These are phyloP conservation scores for Deroplatys truncata DNA, from an alignment of 2,888 invertebrate genomes.

Conservation along the genomic window DNA sequence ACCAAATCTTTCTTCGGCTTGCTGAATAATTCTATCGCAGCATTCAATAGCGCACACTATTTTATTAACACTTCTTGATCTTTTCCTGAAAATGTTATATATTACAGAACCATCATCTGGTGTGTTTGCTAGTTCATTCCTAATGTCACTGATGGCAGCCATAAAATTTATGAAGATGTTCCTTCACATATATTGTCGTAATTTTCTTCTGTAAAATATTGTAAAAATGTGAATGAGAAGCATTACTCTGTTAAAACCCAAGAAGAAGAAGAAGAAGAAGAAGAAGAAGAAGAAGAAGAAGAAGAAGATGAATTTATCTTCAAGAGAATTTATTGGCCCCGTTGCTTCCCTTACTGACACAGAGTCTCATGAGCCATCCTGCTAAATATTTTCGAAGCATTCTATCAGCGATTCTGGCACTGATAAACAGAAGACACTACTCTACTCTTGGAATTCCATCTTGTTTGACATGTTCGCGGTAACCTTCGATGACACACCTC, in stretches of 20 bases:
- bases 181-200: background rate
- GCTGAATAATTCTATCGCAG: background rate
- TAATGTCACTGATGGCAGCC: too few species aligned
- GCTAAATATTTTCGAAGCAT: background rate
- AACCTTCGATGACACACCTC: too few species aligned
- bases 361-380: background rate
- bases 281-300: too few species aligned
- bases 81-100: background rate
- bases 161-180: background rate
- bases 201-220: background rate
- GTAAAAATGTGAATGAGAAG: background rate
- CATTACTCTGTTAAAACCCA: background rate
- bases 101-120: background rate
- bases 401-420: background rate
- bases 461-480: too few species aligned
- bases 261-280: background rate
- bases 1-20: too few species aligned
- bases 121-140: too few species aligned
- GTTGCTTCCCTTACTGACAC: background rate
- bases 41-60: background rate
- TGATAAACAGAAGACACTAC: background rate
- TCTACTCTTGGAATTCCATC: background rate
- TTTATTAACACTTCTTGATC: background rate
- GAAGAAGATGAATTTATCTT: background rate
- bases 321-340: background rate